phyloP scores from a whole-genome alignment of 1,140 invertebrate genomes.

The Leptopilina clavipes region DNA sequence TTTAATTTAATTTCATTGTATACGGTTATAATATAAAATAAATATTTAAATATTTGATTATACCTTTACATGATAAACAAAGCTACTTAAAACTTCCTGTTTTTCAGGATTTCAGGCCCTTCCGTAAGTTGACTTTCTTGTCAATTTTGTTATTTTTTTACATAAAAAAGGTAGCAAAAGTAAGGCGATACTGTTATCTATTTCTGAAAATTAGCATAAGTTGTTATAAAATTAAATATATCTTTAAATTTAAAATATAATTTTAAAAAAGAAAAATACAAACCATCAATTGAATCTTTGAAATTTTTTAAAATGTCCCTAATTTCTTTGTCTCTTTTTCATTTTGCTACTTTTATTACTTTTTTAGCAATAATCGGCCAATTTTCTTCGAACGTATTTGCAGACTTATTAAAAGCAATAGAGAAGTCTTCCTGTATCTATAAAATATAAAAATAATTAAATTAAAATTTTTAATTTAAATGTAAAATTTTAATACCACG shows the following conservation, averaged over 20 bases:
- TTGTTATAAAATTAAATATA: too few species aligned
- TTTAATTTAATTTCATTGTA: too few species aligned
- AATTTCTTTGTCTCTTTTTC: background rate
- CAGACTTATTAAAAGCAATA: background rate
- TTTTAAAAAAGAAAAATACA: conserved; percentile 5
- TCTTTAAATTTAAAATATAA: too few species aligned
- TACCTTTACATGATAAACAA: conserved; percentile 36
- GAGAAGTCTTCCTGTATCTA: background rate
- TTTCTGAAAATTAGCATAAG: background rate
- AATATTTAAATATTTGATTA: too few species aligned
- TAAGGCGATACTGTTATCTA: conserved; percentile 24
- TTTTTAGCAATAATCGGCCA: background rate
- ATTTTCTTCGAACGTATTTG: conserved; percentile 1
- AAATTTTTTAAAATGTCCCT: background rate
- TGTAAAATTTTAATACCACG: too few species aligned
- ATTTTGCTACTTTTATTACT: background rate
- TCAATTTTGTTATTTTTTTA: conserved; percentile 36
- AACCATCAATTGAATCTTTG: background rate
- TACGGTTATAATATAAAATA: too few species aligned
- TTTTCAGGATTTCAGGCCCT: conserved; percentile 34
- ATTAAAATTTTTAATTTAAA: too few species aligned
- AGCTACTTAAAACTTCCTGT: background rate
- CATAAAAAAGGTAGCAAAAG: conserved; percentile 36
- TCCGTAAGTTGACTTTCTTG: conserved; percentile 9
- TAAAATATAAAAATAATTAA: too few species aligned